Conservation (phyloP, 1,140 invertebrate species). For the Acyrthosiphon pisum region DNA sequence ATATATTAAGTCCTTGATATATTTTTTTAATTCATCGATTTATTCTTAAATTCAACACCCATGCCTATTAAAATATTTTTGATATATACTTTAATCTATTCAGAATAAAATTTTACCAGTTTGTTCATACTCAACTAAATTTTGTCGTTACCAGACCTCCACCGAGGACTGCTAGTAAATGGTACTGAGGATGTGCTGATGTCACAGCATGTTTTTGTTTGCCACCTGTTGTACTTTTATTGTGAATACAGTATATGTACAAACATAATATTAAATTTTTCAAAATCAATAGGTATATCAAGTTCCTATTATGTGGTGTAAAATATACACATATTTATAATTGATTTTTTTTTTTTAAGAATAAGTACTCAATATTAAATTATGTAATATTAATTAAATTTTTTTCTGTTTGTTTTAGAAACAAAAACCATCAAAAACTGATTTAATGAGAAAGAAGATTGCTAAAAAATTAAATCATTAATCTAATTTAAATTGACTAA, state of each 20-base stretch:
- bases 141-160: background rate
- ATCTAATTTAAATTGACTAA: background rate
- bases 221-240: background rate
- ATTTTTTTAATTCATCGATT: no score
- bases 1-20: no score
- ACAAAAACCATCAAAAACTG: slow-evolving; percentile 39
- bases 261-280: background rate
- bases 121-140: background rate
- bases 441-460: slow-evolving; percentile 45
- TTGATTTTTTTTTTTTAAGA: background rate
- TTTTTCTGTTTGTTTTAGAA: slow-evolving; percentile 29
- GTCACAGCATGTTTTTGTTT: background rate
- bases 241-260: background rate
- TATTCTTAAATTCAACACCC: no score
- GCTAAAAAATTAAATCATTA: slow-evolving; percentile 29
- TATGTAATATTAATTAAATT: background rate
- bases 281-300: background rate
- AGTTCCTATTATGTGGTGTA: background rate
- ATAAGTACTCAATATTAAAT: background rate
- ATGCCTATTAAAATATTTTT: background rate
- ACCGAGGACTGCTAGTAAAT: background rate
- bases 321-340: background rate
- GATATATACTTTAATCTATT: background rate
- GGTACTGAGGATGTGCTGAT: background rate
- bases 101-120: background rate